Evolutionary conservation across 64 coral and sea anemone genomes (phyloP).

Genomic region (Cladopsammia gracilis): DNA sequence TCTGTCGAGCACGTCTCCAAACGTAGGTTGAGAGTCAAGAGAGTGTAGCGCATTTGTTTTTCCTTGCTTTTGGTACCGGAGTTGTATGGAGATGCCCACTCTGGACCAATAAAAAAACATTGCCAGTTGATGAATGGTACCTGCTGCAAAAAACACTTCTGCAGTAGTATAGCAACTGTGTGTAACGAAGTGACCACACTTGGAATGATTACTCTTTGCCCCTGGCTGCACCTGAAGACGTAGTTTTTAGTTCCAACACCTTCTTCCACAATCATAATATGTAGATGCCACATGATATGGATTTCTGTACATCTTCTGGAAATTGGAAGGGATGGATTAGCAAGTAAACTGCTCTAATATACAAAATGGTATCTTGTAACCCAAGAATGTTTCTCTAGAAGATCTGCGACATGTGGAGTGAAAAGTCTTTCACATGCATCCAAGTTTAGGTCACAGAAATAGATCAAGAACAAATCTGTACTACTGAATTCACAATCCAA

Average conservation of each 20-base stretch:
- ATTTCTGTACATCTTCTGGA: slow-evolving; percentile 15
- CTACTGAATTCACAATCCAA: slow-evolving; percentile 42
- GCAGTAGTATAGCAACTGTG: slow-evolving; percentile 39
- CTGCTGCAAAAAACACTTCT: slow-evolving; percentile 31
- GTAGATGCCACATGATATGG: slow-evolving; percentile 35
- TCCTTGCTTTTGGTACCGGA: too few relatives aligned
- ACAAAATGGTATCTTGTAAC: slow-evolving; percentile 65
- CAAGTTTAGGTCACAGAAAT: slow-evolving; percentile 43
- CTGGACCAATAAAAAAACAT: slow-evolving; percentile 72
- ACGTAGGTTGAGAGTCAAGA: too few relatives aligned
- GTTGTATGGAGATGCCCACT: slow-evolving; percentile 65
- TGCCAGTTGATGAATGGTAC: slow-evolving; percentile 44
- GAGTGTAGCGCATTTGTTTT: too few relatives aligned
- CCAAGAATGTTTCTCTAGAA: slow-evolving; percentile 54
- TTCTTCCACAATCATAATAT: slow-evolving; percentile 20
- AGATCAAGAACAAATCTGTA: slow-evolving; percentile 25
- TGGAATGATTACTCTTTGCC: slow-evolving; percentile 21
- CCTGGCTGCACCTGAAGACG: slow-evolving; percentile 12
- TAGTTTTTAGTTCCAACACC: slow-evolving; percentile 4
- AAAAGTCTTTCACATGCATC: slow-evolving; percentile 58
- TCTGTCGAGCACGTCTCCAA: too few relatives aligned
- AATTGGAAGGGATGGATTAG: background rate
- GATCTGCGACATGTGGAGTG: slow-evolving; percentile 41
- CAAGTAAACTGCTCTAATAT: slow-evolving; percentile 23
- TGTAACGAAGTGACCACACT: slow-evolving; percentile 39